phyloP scores from a whole-genome alignment of 2,888 invertebrate species.

The Scaeva pyrastri region DNA sequence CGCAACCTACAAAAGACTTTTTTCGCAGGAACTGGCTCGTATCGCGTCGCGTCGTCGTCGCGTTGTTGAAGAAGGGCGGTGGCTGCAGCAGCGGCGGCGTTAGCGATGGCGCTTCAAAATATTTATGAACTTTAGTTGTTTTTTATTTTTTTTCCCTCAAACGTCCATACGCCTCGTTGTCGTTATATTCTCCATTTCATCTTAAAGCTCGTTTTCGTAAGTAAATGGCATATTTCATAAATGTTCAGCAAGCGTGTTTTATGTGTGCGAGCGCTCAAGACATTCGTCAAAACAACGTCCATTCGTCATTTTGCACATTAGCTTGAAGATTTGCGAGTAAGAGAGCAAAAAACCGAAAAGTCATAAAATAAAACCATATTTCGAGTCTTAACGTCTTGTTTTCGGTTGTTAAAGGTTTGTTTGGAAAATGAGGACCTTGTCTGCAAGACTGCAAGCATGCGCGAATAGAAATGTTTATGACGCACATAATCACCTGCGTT shows the following conservation, averaged over 20 bases:
- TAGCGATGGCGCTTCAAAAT: conserved; percentile 82
- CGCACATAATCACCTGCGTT: conserved; percentile 57
- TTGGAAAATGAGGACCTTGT: conserved; percentile 56
- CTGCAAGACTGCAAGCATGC: conserved; percentile 4
- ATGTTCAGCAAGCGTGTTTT: conserved; percentile 59
- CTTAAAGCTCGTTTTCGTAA: conserved; percentile 55
- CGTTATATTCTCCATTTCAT: conserved; percentile 41
- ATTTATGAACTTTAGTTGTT: conserved; percentile 66
- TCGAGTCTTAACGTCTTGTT: conserved; percentile 69
- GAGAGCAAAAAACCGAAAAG: conserved; percentile 15
- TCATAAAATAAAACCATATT: conserved; percentile 71
- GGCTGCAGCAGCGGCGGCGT: conserved; percentile 77
- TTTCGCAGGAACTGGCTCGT: conserved; percentile 37
- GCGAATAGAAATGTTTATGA: conserved; percentile 23
- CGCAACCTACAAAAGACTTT: conserved; percentile 40
- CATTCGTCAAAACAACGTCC: conserved; percentile 69
- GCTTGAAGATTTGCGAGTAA: conserved; percentile 67
- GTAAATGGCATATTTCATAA: conserved; percentile 65
- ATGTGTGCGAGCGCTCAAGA: conserved; percentile 66
- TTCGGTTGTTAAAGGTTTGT: conserved; percentile 63
- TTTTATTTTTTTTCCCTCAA: neutral
- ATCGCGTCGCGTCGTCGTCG: conserved; percentile 19
- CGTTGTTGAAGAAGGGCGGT: conserved; percentile 74
- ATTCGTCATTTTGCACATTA: conserved; percentile 74
- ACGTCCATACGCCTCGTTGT: conserved; percentile 32